Evolutionary conservation across 2,113 vertebrate species (phyloP).

Genomic region (Damaliscus lunatus): DNA sequence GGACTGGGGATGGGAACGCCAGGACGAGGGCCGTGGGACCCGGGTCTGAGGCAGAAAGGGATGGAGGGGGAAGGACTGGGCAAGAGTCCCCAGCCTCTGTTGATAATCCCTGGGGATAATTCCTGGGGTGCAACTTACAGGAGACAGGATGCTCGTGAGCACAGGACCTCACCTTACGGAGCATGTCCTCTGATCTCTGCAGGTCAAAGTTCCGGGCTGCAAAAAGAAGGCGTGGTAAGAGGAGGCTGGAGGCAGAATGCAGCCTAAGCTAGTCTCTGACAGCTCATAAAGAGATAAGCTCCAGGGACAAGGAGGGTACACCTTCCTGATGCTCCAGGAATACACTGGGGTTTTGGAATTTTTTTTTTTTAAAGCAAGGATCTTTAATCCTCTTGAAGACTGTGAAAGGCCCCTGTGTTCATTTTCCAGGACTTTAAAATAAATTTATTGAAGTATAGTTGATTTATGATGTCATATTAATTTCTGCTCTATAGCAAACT

Average conservation of each 20-base stretch:
- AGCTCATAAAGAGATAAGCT: background rate
- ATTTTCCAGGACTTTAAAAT: background rate
- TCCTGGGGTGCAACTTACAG: fast-evolving
- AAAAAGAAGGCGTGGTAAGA: constrained; percentile 58
- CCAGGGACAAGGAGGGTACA: background rate
- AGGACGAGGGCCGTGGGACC: background rate
- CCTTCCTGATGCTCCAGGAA: background rate
- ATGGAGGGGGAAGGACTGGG: background rate
- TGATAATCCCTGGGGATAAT: fast-evolving
- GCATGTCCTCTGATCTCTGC: constrained; percentile 91
- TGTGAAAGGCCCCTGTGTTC: background rate
- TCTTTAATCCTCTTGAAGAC: background rate
- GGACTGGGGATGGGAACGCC: background rate
- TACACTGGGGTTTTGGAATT: background rate
- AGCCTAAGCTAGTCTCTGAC: background rate
- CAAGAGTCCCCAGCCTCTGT: background rate
- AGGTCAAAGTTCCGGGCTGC: constrained; percentile 91
- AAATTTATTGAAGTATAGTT: background rate
- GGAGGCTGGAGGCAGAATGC: background rate
- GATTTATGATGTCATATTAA: background rate
- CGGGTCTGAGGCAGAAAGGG: background rate
- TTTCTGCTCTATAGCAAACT: background rate
- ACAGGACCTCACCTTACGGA: constrained; percentile 87
- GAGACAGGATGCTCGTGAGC: background rate
- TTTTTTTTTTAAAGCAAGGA: background rate